Percentiles rank a stretch among this genome's conserved stretches.
These are phyloP conservation scores for Odontamblyopus lacepedii DNA, from an alignment of 2,797 vertebrate genomes.

Conservation along the genomic window DNA sequence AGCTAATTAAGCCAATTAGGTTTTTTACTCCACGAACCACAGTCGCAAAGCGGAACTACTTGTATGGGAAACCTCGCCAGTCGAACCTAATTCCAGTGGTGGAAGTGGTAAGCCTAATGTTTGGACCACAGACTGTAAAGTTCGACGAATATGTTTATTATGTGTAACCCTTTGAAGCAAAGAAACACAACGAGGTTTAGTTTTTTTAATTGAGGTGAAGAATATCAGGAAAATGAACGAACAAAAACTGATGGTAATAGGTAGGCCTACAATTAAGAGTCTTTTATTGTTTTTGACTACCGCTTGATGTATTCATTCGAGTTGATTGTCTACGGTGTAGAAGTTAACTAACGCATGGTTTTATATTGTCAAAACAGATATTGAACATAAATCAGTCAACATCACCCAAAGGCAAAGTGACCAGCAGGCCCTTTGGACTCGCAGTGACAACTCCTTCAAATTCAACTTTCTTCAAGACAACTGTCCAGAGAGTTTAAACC, in stretches of 20 bases:
- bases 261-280: slow-evolving; percentile 34
- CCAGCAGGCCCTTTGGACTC: slow-evolving; percentile 49
- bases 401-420: slow-evolving; percentile 11
- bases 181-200: background rate
- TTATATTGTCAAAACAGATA: slow-evolving; percentile 50
- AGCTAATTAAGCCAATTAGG: background rate
- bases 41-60: slow-evolving; percentile 37
- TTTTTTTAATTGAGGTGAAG: background rate
- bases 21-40: background rate
- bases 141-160: background rate
- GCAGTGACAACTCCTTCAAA: slow-evolving; percentile 67
- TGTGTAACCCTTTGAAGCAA: background rate
- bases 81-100: slow-evolving; percentile 37
- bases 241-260: slow-evolving; percentile 44
- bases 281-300: background rate
- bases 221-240: slow-evolving; percentile 47
- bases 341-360: background rate
- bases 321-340: background rate
- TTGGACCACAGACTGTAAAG: background rate
- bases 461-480: slow-evolving; percentile 70
- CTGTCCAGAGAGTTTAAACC: background rate
- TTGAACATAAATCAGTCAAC: slow-evolving; percentile 39
- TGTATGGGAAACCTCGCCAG: background rate
- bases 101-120: slow-evolving; percentile 15
- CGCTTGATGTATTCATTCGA: background rate